Conservation (phyloP, 2,113 vertebrate species). For the Arothron firmamentum region DNA sequence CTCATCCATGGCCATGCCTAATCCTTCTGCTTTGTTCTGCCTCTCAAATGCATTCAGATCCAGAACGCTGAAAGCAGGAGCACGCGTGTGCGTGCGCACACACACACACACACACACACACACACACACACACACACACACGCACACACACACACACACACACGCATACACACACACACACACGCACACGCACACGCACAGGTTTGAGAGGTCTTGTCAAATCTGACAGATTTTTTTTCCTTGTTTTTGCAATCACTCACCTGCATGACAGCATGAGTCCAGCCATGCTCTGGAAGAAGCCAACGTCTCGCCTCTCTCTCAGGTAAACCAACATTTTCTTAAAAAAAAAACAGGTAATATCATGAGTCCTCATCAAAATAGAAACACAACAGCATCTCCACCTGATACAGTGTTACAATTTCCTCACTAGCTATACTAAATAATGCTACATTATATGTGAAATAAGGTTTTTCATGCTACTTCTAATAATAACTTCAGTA, state of each 20-base stretch:
- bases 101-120: conserved; percentile 5
- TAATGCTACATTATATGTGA: too few species aligned
- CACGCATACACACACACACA: too few species aligned
- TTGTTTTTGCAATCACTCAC: conserved; percentile 62
- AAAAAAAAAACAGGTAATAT: conserved; percentile 42
- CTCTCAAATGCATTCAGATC: conserved; percentile 95
- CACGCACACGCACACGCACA: conserved; percentile 9
- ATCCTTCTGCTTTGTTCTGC: conserved; percentile 96
- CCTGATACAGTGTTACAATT: too few species aligned
- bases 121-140: conserved; percentile 5
- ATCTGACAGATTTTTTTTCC: neutral
- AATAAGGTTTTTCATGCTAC: too few species aligned
- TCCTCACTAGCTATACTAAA: too few species aligned
- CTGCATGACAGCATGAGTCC: conserved; percentile 92
- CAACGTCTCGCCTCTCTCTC: conserved; percentile 87
- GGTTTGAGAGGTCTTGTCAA: conserved; percentile 8
- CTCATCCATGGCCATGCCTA: conserved; percentile 89
- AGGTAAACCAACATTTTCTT: conserved; percentile 97
- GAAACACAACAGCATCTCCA: too few species aligned
- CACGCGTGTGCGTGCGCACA: too few species aligned
- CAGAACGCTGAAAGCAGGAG: conserved; percentile 88
- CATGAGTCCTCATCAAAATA: too few species aligned
- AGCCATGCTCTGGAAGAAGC: conserved; percentile 91
- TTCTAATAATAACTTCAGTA: neutral
- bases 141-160: conserved; percentile 4